Conservation (phyloP, 1,140 invertebrate species). For the Stenopsyche tienmushanensis region DNA sequence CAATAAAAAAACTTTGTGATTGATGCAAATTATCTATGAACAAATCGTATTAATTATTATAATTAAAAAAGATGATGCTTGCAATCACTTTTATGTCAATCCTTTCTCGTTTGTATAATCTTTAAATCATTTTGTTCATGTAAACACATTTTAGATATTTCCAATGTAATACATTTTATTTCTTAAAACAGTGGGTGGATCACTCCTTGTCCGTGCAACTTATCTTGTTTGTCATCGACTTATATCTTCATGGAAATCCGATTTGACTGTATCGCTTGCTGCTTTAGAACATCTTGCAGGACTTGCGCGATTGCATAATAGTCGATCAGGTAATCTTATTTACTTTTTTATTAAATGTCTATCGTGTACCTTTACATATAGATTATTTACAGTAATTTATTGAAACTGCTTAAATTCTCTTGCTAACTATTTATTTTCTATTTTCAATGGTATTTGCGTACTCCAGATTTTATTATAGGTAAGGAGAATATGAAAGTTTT, state of each 20-base stretch:
- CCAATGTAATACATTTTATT: no score
- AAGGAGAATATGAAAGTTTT: no score
- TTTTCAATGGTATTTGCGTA: conserved; percentile 29
- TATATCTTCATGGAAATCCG: conserved; percentile 94
- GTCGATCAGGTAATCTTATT: conserved; percentile 70
- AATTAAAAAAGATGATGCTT: no score
- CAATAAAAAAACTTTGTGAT: no score
- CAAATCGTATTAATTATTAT: no score
- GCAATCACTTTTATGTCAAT: no score
- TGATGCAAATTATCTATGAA: no score
- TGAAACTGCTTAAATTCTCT: not conserved
- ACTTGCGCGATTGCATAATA: conserved; percentile 81
- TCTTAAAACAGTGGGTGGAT: conserved; percentile 77
- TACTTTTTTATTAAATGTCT: not conserved
- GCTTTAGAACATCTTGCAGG: conserved; percentile 89
- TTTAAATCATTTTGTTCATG: no score
- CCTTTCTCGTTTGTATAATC: no score
- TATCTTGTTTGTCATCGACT: conserved; percentile 92
- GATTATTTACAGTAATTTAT: not conserved
- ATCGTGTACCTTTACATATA: not conserved
- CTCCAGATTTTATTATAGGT: conserved; percentile 40
- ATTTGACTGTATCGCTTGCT: conserved; percentile 92
- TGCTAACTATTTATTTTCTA: conserved; percentile 2
- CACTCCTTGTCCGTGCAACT: conserved; percentile 86
- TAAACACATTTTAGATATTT: no score